A percentile compares a stretch with the other conserved stretches of the same genome.
phyloP scores from a whole-genome alignment of 2,113 vertebrate species.

The Clarias batrachus region DNA sequence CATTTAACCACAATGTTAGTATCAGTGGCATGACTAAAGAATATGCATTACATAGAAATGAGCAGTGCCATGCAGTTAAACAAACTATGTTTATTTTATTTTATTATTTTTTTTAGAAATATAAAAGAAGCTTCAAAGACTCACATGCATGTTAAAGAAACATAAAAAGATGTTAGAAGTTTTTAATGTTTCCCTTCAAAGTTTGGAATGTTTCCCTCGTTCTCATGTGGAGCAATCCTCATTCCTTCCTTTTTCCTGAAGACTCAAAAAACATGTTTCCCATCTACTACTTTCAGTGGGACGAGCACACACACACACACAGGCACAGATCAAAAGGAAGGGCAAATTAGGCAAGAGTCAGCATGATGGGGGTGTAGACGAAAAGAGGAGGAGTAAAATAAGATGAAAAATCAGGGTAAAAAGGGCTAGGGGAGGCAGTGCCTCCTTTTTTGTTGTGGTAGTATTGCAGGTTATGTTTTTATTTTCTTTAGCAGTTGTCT shows the following conservation, averaged over 20 bases:
- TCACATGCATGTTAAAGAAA: constrained; percentile 11
- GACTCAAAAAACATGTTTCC: constrained; percentile 41
- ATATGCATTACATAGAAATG: not conserved
- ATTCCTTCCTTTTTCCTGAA: constrained; percentile 17
- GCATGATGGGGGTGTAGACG: constrained; percentile 22
- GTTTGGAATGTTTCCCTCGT: constrained; percentile 14
- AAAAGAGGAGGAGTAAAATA: constrained; percentile 27
- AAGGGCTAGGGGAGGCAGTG: not conserved
- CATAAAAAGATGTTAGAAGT: constrained; percentile 18
- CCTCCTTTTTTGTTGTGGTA: constrained; percentile 15
- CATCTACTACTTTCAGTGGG: constrained; percentile 14
- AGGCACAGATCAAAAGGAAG: constrained; percentile 45
- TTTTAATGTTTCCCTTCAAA: constrained; percentile 4
- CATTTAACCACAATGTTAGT: not conserved
- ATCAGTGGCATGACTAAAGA: not conserved
- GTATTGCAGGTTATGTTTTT: not conserved
- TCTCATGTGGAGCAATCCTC: constrained; percentile 14
- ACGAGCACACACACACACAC: constrained; percentile 5
- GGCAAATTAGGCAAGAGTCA: constrained; percentile 33
- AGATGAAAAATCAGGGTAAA: not conserved
- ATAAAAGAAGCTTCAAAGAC: not conserved
- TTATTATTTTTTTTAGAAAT: not conserved
- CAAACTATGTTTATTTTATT: not conserved
- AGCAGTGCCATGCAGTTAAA: constrained; percentile 5
- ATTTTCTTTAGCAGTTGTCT: not conserved